phyloP scores from a whole-genome alignment of 2,797 vertebrate genomes.

The Champsocephalus gunnari region DNA sequence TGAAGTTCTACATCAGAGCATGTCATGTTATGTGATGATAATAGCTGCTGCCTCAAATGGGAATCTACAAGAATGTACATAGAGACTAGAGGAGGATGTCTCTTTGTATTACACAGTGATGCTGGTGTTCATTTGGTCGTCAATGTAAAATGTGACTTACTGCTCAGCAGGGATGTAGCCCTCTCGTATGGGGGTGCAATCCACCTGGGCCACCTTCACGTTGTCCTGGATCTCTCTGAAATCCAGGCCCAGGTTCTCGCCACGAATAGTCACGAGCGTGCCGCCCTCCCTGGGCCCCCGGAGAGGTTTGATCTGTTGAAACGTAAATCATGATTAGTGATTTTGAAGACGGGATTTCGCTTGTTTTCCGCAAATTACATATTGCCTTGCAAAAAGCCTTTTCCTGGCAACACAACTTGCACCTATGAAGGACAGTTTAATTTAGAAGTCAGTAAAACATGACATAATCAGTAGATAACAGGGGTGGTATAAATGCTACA shows the following conservation, averaged over 20 bases:
- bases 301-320: constrained; percentile 90
- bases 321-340: constrained; percentile 7
- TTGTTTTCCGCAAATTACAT: background rate
- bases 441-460: background rate
- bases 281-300: constrained; percentile 96
- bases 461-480: no score
- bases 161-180: constrained; percentile 98
- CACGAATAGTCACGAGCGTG: constrained; percentile 95
- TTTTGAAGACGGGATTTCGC: constrained; percentile 12
- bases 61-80: constrained; percentile 18
- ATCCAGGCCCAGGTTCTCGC: constrained; percentile 96
- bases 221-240: constrained; percentile 93
- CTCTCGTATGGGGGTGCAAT: constrained; percentile 93
- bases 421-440: background rate
- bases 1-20: constrained; percentile 20
- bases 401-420: background rate
- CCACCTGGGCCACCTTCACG: constrained; percentile 95
- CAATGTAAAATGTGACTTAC: constrained; percentile 83
- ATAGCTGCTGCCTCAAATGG: constrained; percentile 12
- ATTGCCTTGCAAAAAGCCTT: no score
- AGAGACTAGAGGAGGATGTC: background rate
- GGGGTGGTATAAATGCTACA: no score
- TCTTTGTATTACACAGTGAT: background rate
- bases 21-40: constrained; percentile 14
- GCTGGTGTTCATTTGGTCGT: background rate